Evolutionary conservation across 2,113 vertebrate genomes (phyloP).

Genomic region (Periophthalmodon schlosseri): DNA sequence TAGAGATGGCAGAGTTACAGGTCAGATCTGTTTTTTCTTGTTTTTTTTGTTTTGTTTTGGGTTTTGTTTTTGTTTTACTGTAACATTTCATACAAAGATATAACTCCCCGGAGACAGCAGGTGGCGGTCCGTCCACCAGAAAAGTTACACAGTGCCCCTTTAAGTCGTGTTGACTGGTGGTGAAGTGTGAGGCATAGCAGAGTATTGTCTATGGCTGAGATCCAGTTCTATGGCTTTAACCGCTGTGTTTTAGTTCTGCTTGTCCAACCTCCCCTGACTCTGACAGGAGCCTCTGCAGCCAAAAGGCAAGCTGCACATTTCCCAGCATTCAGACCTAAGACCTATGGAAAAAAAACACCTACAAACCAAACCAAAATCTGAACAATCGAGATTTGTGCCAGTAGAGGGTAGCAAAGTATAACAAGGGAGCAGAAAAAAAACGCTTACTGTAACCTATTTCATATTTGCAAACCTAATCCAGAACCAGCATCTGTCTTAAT

Average conservation of each 20-base stretch:
- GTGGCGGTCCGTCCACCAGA: no score
- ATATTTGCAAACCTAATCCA: not conserved
- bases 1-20: no score
- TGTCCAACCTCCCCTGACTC: conserved; percentile 16
- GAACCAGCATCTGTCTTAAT: not conserved
- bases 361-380: not conserved
- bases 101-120: no score
- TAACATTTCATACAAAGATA: no score
- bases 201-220: conserved; percentile 33
- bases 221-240: conserved; percentile 38
- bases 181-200: conserved; percentile 28
- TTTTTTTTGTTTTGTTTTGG: no score
- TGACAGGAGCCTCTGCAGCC: conserved; percentile 10
- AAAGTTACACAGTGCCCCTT: not conserved
- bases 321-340: conserved; percentile 9
- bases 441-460: not conserved
- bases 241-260: conserved; percentile 38
- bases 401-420: conserved; percentile 52
- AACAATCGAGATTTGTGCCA: conserved; percentile 2
- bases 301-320: conserved; percentile 15
- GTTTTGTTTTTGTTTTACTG: no score
- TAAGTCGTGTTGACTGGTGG: conserved; percentile 10
- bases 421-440: not conserved
- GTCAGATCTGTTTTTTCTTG: no score
- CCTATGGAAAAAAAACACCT: not conserved